phyloP scores from a whole-genome alignment of 2,113 vertebrate genomes.

The Nansenia antarctica region DNA sequence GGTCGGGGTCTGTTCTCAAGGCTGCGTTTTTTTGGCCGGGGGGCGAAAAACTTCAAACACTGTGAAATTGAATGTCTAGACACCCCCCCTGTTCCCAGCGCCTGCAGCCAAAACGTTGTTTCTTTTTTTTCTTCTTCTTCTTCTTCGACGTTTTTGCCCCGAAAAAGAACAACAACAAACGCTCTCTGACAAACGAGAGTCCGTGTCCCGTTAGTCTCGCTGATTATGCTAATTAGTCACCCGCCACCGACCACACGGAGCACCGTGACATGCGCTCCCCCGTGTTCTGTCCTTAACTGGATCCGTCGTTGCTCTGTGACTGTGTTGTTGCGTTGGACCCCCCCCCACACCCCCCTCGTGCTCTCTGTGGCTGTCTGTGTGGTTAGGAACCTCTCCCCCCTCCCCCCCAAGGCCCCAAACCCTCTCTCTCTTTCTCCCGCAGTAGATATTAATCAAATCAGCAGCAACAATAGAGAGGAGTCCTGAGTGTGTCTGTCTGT shows the following conservation, averaged over 20 bases:
- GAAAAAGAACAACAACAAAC: not conserved
- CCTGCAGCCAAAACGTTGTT: not conserved
- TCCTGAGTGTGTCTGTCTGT: not conserved
- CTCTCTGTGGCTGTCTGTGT: not conserved
- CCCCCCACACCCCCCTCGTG: not conserved
- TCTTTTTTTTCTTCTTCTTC: too few relatives aligned
- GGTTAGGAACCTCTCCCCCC: not conserved
- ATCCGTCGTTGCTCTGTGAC: not conserved
- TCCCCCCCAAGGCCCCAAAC: conserved; percentile 16
- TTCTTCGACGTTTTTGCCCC: too few relatives aligned
- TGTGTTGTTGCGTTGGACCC: not conserved
- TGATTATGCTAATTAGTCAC: not conserved
- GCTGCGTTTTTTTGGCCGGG: conserved; percentile 37
- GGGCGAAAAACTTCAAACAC: conserved; percentile 51
- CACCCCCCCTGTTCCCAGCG: conserved; percentile 8
- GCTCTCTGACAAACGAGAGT: not conserved
- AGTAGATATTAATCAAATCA: conserved; percentile 38
- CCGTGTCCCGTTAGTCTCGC: not conserved
- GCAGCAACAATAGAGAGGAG: conserved; percentile 19
- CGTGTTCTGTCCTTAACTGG: too few relatives aligned
- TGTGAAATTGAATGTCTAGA: conserved; percentile 65
- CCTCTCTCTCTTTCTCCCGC: too few relatives aligned
- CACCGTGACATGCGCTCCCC: not conserved
- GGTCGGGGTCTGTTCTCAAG: conserved; percentile 21
- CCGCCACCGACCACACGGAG: not conserved